phyloP scores from a whole-genome alignment of 2,888 invertebrate genomes.

The Nycteola revayana region DNA sequence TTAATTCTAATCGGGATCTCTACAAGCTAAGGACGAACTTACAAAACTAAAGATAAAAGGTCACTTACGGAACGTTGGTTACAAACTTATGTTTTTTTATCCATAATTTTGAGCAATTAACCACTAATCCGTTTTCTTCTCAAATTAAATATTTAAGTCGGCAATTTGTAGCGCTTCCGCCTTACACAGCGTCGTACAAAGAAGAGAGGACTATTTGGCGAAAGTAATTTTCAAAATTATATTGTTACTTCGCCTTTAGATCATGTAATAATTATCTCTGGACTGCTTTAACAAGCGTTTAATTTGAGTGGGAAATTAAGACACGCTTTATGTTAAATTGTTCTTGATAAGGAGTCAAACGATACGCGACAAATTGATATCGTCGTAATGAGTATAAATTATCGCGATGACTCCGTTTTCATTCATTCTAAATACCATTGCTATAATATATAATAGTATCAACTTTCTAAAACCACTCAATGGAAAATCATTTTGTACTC shows the following conservation, averaged over 20 bases:
- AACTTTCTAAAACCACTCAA: too few species aligned
- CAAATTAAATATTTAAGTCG: slow-evolving; percentile 71
- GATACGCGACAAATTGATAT: slow-evolving; percentile 39
- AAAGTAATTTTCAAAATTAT: slow-evolving; percentile 74
- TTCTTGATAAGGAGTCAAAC: slow-evolving; percentile 46
- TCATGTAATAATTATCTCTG: slow-evolving; percentile 73
- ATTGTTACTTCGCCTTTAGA: slow-evolving; percentile 71
- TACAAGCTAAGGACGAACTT: slow-evolving; percentile 27
- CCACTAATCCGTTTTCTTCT: slow-evolving; percentile 66
- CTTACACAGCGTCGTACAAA: slow-evolving; percentile 58
- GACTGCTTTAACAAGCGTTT: slow-evolving; percentile 70
- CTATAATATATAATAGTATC: too few species aligned
- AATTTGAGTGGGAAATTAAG: slow-evolving; percentile 67
- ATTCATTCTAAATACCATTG: too few species aligned
- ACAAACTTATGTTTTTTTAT: slow-evolving; percentile 32
- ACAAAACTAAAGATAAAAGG: too few species aligned
- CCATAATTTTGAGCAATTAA: slow-evolving; percentile 57
- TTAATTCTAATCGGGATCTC: slow-evolving; percentile 49
- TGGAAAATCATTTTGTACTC: too few species aligned
- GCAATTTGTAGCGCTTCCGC: slow-evolving; percentile 72
- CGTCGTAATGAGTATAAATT: too few species aligned
- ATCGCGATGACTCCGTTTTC: too few species aligned
- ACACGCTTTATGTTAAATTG: slow-evolving; percentile 52
- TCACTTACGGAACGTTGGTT: too few species aligned
- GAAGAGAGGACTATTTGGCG: slow-evolving; percentile 61